Evolutionary conservation across 2,113 vertebrate species (phyloP).

Genomic region (Halichoeres trimaculatus): DNA sequence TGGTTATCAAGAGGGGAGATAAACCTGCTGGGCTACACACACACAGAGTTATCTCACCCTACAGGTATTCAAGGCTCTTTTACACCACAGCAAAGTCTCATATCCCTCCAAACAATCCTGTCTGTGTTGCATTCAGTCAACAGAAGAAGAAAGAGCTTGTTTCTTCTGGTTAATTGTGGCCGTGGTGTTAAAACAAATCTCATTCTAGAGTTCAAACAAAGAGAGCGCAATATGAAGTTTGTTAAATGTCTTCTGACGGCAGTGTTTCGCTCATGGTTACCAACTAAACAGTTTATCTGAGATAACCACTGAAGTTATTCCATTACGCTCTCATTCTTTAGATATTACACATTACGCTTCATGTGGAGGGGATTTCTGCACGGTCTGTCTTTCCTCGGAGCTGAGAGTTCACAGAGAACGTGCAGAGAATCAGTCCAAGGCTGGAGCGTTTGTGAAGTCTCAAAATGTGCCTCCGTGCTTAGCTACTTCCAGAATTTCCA

Average conservation of each 20-base stretch:
- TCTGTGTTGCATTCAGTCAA: slow-evolving; percentile 32
- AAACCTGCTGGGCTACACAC: slow-evolving; percentile 44
- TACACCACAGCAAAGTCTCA: not conserved
- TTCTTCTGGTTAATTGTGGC: slow-evolving; percentile 27
- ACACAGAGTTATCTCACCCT: slow-evolving; percentile 24
- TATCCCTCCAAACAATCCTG: slow-evolving; percentile 26
- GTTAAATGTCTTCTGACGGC: not conserved
- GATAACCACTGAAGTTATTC: slow-evolving; percentile 18
- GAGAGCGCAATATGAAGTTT: slow-evolving; percentile 11
- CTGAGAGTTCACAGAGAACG: not conserved
- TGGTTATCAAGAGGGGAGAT: slow-evolving; percentile 31
- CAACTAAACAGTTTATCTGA: slow-evolving; percentile 16
- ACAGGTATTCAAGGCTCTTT: slow-evolving; percentile 16
- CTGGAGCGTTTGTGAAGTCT: too few relatives aligned
- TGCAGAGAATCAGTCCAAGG: not conserved
- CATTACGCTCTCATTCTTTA: not conserved
- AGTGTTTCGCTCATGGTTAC: not conserved
- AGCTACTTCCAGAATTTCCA: too few relatives aligned
- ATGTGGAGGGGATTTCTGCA: slow-evolving; percentile 2
- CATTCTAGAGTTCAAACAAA: slow-evolving; percentile 8
- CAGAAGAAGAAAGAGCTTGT: not conserved
- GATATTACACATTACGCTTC: not conserved
- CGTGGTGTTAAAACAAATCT: slow-evolving; percentile 13
- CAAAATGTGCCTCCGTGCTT: too few relatives aligned
- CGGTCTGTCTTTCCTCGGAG: not conserved